These are phyloP conservation scores for Exephanes ischioxanthus DNA, from an alignment of 2,888 invertebrate species.

Conservation along the genomic window DNA sequence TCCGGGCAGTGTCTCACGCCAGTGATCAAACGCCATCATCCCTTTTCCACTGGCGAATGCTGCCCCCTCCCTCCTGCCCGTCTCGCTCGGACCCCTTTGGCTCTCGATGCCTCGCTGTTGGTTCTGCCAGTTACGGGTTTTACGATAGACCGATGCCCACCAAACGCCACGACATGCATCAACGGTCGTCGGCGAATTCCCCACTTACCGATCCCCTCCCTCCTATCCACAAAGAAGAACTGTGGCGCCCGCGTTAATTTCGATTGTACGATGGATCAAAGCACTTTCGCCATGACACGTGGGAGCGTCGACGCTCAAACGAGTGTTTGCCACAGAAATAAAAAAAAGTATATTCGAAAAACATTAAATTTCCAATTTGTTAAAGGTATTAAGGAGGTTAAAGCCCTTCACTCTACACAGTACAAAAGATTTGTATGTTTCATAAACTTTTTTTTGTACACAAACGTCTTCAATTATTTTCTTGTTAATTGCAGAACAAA, in stretches of 20 bases:
- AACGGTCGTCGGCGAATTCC: constrained; percentile 17
- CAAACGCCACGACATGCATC: neutral
- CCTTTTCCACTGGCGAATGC: constrained; percentile 30
- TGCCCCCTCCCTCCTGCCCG: neutral
- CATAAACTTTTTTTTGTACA: too few relatives aligned
- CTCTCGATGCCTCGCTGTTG: constrained; percentile 4
- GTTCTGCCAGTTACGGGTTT: constrained; percentile 39
- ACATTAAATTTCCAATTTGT: too few relatives aligned
- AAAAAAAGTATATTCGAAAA: neutral
- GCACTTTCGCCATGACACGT: neutral
- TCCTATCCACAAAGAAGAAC: constrained; percentile 14
- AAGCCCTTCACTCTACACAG: too few relatives aligned
- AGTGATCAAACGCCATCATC: constrained; percentile 55
- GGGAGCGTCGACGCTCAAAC: neutral
- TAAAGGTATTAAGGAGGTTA: too few relatives aligned
- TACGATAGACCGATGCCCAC: constrained; percentile 11
- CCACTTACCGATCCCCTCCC: neutral
- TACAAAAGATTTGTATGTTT: too few relatives aligned
- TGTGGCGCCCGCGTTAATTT: neutral
- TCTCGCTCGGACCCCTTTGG: constrained; percentile 16
- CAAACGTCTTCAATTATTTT: too few relatives aligned
- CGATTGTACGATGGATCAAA: neutral
- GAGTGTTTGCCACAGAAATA: neutral
- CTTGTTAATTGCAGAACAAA: too few relatives aligned
- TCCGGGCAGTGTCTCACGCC: constrained; percentile 53